Percentiles rank a stretch among this genome's conserved stretches.
Evolutionary conservation across 2,113 vertebrate species (phyloP).

Genomic region (Thermophis baileyi): DNA sequence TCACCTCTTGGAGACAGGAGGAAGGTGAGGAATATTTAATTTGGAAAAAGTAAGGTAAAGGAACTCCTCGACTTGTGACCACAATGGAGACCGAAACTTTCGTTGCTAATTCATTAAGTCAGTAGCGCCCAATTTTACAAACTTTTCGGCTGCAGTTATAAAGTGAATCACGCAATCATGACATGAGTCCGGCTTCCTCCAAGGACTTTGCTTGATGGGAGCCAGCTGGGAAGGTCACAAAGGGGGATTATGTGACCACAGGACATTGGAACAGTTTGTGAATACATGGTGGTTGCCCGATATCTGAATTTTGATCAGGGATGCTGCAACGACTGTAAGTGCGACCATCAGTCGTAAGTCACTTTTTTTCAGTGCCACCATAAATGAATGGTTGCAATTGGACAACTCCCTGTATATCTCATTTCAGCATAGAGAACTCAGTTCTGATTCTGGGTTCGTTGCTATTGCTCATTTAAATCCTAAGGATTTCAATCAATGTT

Average conservation of each 20-base stretch:
- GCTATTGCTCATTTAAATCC: neutral
- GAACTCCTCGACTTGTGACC: neutral
- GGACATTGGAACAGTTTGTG: neutral
- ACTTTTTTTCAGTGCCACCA: neutral
- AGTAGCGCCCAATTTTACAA: neutral
- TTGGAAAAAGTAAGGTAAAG: neutral
- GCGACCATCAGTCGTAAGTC: neutral
- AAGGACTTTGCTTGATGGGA: neutral
- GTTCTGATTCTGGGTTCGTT: neutral
- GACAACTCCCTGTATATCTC: neutral
- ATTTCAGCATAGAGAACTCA: neutral
- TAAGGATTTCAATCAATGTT: neutral
- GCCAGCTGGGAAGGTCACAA: neutral
- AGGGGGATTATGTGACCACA: neutral
- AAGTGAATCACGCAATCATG: neutral
- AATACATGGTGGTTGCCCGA: neutral
- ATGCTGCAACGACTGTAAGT: neutral
- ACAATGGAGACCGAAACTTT: neutral
- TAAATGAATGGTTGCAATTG: neutral
- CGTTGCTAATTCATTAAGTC: neutral
- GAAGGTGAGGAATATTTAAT: rapidly evolving
- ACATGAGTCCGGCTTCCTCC: neutral
- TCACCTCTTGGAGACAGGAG: neutral
- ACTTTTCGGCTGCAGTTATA: neutral
- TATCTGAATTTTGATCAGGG: neutral